Evolutionary conservation across 2,797 vertebrate genomes (phyloP).

Genomic region (Chloroceryle inda): DNA sequence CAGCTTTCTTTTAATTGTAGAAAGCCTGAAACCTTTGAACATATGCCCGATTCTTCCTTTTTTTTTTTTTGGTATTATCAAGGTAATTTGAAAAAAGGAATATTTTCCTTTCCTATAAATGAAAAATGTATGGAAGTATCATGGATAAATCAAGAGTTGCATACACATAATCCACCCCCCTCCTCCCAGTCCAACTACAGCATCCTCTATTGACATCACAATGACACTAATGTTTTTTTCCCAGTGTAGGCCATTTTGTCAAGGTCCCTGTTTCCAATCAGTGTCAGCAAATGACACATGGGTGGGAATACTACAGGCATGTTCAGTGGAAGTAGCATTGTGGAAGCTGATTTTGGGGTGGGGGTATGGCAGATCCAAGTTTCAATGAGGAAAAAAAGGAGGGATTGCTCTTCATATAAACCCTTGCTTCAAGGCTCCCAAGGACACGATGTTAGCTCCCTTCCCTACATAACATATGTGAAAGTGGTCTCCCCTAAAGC

Average conservation of each 20-base stretch:
- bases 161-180: not conserved
- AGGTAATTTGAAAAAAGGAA: constrained; percentile 27
- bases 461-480: not conserved
- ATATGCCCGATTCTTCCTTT: constrained; percentile 25
- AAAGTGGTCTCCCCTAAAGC: not conserved
- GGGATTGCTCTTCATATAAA: not conserved
- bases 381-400: not conserved
- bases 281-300: not conserved
- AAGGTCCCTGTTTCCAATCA: constrained; percentile 32
- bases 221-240: constrained; percentile 52
- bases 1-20: constrained; percentile 37
- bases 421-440: not conserved
- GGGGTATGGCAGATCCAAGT: not conserved
- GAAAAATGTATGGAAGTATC: not conserved
- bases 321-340: not conserved
- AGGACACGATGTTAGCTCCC: not conserved
- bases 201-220: constrained; percentile 61
- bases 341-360: not conserved
- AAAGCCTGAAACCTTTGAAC: constrained; percentile 41
- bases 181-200: not conserved
- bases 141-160: constrained; percentile 2
- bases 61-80: constrained; percentile 43
- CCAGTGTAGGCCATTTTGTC: not conserved
- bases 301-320: not conserved
- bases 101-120: constrained; percentile 5